Percentiles rank a stretch among this genome's conserved stretches.
These are phyloP conservation scores for Brachirus orientalis DNA, from an alignment of 2,113 vertebrate genomes.

Conservation along the genomic window DNA sequence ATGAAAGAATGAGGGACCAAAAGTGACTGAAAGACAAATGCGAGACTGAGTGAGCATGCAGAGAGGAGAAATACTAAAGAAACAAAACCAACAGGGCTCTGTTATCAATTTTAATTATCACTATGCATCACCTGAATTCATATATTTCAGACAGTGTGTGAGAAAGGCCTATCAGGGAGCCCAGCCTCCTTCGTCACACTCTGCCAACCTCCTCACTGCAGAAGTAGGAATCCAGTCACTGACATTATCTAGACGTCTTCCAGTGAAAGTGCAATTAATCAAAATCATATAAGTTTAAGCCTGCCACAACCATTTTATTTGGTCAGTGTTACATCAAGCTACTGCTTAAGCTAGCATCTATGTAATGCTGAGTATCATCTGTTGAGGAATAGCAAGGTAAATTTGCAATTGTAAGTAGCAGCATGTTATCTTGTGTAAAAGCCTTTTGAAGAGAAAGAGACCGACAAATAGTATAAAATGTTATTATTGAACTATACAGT, in stretches of 20 bases:
- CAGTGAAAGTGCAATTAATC: constrained; percentile 45
- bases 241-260: constrained; percentile 36
- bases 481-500: not conserved
- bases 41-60: not conserved
- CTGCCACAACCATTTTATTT: constrained; percentile 9
- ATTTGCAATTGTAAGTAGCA: not conserved
- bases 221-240: constrained; percentile 34
- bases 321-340: constrained; percentile 14
- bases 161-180: constrained; percentile 53
- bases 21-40: not conserved
- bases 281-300: constrained; percentile 7
- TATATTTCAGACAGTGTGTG: constrained; percentile 80
- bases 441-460: not conserved
- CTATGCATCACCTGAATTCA: constrained; percentile 85
- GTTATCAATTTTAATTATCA: constrained; percentile 85
- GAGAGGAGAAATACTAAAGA: constrained; percentile 38
- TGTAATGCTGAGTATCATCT: no score
- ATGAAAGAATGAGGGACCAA: constrained; percentile 3
- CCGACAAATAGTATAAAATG: not conserved
- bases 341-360: constrained; percentile 4
- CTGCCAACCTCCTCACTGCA: constrained; percentile 28
- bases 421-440: not conserved
- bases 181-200: constrained; percentile 47
- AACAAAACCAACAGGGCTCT: constrained; percentile 47
- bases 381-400: no score